Percentiles rank a stretch among this genome's conserved stretches.
phyloP scores from a whole-genome alignment of 2,888 invertebrate genomes.

The Lacanobia wlatinum region DNA sequence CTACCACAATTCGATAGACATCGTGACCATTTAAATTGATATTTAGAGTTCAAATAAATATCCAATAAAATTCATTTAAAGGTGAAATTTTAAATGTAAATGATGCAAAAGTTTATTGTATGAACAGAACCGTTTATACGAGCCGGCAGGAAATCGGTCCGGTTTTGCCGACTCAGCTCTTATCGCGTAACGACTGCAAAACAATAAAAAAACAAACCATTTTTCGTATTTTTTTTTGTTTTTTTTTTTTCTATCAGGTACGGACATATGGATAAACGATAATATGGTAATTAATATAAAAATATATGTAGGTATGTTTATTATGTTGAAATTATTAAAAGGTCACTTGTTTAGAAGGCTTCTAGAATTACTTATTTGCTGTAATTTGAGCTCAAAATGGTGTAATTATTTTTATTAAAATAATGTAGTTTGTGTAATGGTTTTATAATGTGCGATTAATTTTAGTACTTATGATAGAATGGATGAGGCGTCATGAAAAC shows the following conservation, averaged over 20 bases:
- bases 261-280: conserved; percentile 26
- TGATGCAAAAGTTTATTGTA: conserved; percentile 64
- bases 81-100: conserved; percentile 61
- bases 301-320: conserved; percentile 22
- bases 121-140: conserved; percentile 50
- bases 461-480: conserved; percentile 12
- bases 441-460: conserved; percentile 25
- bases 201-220: conserved; percentile 27
- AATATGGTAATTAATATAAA: conserved; percentile 40
- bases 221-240: background rate
- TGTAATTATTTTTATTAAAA: conserved; percentile 13
- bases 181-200: conserved; percentile 70
- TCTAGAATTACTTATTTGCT: conserved; percentile 7
- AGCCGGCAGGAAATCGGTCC: conserved; percentile 77
- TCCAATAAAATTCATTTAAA: conserved; percentile 46
- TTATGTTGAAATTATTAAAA: conserved; percentile 33
- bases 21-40: conserved; percentile 34
- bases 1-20: conserved; percentile 34
- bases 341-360: conserved; percentile 28
- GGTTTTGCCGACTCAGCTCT: conserved; percentile 70
- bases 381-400: conserved; percentile 12
- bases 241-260: background rate
- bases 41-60: conserved; percentile 44
- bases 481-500: background rate
- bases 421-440: conserved; percentile 13